phyloP scores from a whole-genome alignment of 2,888 invertebrate genomes.

The Philereme transversata region DNA sequence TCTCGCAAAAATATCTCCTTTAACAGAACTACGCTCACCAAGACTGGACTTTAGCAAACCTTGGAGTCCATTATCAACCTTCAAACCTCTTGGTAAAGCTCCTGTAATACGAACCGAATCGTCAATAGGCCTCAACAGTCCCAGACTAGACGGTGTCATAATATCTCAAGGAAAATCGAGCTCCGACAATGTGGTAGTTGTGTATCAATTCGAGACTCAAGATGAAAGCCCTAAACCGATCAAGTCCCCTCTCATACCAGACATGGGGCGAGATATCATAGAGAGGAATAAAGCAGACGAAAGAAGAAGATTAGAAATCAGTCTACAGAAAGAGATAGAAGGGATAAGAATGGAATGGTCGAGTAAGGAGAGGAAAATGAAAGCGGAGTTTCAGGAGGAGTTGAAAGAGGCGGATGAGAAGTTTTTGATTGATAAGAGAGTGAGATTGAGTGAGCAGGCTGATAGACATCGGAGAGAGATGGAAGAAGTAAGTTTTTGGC shows the following conservation, averaged over 20 bases:
- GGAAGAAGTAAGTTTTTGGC: slow-evolving; percentile 61
- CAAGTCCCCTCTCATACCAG: slow-evolving; percentile 68
- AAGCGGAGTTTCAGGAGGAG: slow-evolving; percentile 79
- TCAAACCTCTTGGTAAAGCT: slow-evolving; percentile 64
- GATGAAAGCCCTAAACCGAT: slow-evolving; percentile 63
- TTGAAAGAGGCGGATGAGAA: slow-evolving; percentile 78
- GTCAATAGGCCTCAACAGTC: slow-evolving; percentile 54
- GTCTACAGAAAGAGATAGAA: slow-evolving; percentile 79
- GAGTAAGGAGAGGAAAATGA: slow-evolving; percentile 81
- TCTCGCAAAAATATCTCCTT: slow-evolving; percentile 65
- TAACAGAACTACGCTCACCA: slow-evolving; percentile 33
- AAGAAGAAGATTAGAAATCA: slow-evolving; percentile 68
- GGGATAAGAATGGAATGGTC: slow-evolving; percentile 83
- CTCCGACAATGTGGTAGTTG: slow-evolving; percentile 74
- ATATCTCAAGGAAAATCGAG: slow-evolving; percentile 75
- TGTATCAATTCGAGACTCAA: slow-evolving; percentile 75
- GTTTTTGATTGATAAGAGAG: slow-evolving; percentile 66
- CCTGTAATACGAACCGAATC: slow-evolving; percentile 68
- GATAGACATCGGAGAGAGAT: slow-evolving; percentile 74
- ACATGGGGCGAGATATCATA: slow-evolving; percentile 71
- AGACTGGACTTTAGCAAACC: slow-evolving; percentile 62
- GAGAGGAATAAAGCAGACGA: slow-evolving; percentile 74
- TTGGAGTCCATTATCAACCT: slow-evolving; percentile 70
- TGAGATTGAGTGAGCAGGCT: slow-evolving; percentile 73
- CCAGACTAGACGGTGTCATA: slow-evolving; percentile 73